Conservation (phyloP, 92 coral and sea anemone species). For the Porites lobata region DNA sequence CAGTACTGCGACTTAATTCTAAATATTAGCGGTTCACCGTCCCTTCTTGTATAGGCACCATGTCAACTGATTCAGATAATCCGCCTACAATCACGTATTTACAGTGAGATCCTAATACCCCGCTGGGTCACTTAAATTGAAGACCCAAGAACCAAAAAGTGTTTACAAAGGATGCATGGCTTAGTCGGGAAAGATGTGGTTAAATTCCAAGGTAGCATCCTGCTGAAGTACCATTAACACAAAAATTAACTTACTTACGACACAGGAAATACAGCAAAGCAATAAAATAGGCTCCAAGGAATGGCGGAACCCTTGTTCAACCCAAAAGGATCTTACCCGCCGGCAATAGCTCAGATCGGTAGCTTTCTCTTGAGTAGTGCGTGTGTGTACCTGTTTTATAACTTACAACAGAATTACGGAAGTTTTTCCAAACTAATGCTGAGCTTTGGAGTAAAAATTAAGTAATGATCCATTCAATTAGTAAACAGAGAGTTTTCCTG, state of each 20-base stretch:
- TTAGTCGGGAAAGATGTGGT: constrained; percentile 30
- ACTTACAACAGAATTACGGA: not conserved
- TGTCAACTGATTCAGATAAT: not conserved
- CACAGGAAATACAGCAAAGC: constrained; percentile 17
- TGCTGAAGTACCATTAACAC: constrained; percentile 1
- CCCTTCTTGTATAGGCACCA: too few relatives aligned
- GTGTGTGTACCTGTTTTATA: not conserved
- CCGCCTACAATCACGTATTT: constrained; percentile 23
- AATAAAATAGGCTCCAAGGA: not conserved
- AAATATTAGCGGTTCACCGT: too few relatives aligned
- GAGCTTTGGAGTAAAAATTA: not conserved
- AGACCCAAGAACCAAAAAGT: not conserved
- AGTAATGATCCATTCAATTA: not conserved
- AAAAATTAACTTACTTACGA: not conserved
- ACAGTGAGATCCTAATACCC: not conserved
- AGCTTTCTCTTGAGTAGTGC: too few relatives aligned
- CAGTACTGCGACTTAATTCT: not conserved
- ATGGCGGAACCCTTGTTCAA: constrained; percentile 2
- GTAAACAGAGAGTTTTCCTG: too few relatives aligned
- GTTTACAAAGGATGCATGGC: not conserved
- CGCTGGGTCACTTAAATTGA: constrained; percentile 1
- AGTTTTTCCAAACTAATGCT: not conserved
- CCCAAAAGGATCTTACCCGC: not conserved
- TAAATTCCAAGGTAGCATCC: constrained; percentile 22
- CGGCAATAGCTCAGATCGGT: not conserved